A percentile compares a stretch with the other conserved stretches of the same genome.
Conservation (phyloP, 2,888 invertebrate species). For the Corythucha ciliata region DNA sequence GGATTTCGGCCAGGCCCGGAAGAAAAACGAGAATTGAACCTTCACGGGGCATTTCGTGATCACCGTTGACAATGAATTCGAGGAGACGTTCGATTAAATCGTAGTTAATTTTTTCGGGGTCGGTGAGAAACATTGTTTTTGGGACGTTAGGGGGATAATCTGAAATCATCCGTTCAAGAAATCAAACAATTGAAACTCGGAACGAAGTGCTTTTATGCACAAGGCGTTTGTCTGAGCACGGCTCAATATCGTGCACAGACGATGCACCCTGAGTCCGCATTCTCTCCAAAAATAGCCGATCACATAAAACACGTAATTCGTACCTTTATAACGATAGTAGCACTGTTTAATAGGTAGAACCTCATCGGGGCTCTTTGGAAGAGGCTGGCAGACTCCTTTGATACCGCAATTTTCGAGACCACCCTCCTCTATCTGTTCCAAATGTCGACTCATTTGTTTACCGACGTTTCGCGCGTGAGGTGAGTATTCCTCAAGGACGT, state of each 20-base stretch:
- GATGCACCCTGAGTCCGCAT: too few species aligned
- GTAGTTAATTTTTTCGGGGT: conserved; percentile 65
- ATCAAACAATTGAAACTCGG: neutral
- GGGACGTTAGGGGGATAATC: conserved; percentile 11
- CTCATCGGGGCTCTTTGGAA: conserved; percentile 59
- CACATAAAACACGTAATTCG: conserved; percentile 10
- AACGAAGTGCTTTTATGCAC: too few species aligned
- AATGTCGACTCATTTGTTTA: conserved; percentile 41
- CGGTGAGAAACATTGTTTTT: conserved; percentile 66
- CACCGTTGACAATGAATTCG: conserved; percentile 58
- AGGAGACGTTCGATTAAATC: conserved; percentile 64
- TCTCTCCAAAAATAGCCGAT: too few species aligned
- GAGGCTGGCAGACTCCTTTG: conserved; percentile 46
- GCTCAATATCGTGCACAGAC: too few species aligned
- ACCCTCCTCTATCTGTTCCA: conserved; percentile 53
- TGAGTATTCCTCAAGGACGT: conserved; percentile 53
- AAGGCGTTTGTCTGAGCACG: too few species aligned
- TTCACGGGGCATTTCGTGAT: conserved; percentile 55
- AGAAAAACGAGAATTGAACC: conserved; percentile 73
- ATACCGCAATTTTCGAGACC: conserved; percentile 31
- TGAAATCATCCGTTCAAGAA: too few species aligned
- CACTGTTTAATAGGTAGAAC: conserved; percentile 58
- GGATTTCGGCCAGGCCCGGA: conserved; percentile 71
- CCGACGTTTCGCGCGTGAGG: conserved; percentile 54
- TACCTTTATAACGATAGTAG: conserved; percentile 55